phyloP scores from a whole-genome alignment of 2,113 vertebrate species.

The Cathartes aura region DNA sequence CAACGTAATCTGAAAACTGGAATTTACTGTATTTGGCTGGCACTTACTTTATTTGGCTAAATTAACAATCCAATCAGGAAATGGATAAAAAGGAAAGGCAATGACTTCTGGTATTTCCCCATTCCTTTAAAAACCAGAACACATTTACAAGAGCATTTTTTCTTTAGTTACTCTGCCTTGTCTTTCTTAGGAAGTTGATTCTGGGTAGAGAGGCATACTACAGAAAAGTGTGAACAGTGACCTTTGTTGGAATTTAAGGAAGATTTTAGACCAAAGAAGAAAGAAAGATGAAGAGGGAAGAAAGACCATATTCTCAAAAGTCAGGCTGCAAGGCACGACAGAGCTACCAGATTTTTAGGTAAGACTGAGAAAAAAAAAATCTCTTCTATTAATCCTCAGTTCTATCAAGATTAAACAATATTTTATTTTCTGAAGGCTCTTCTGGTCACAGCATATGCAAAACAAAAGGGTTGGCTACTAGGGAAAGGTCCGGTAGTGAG shows the following conservation, averaged over 20 bases:
- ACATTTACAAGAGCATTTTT: background rate
- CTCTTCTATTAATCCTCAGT: background rate
- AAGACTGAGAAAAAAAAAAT: background rate
- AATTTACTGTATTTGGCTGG: background rate
- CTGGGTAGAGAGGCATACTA: background rate
- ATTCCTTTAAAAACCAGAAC: background rate
- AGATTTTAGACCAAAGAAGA: background rate
- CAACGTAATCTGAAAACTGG: background rate
- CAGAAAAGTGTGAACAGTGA: background rate
- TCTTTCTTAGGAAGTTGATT: background rate
- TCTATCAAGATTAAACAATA: background rate
- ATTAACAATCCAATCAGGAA: background rate
- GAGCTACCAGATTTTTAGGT: background rate
- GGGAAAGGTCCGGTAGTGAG: background rate
- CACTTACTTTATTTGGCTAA: background rate
- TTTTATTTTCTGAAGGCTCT: background rate
- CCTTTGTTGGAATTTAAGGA: background rate
- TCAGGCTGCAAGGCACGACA: background rate
- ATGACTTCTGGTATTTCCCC: background rate
- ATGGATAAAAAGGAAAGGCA: background rate
- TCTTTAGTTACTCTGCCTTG: background rate
- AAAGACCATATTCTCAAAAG: background rate
- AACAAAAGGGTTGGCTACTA: background rate
- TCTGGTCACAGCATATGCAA: background rate
- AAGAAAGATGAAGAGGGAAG: background rate